Percentiles rank a stretch among this genome's conserved stretches.
phyloP scores from a whole-genome alignment of 2,797 vertebrate genomes.

The Moxostoma hubbsi region DNA sequence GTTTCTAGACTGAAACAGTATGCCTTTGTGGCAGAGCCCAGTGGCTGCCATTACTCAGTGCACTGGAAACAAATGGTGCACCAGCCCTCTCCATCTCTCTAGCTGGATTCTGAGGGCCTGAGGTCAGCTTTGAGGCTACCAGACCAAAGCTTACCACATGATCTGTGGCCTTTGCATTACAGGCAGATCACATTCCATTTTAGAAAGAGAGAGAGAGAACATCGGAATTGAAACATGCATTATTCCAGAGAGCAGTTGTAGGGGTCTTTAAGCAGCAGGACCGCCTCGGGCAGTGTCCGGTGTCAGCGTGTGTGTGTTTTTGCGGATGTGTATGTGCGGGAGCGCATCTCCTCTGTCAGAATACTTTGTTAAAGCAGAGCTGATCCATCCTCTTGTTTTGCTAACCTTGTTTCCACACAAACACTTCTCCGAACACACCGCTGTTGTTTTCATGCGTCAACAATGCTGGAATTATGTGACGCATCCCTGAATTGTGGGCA shows the following conservation, averaged over 20 bases:
- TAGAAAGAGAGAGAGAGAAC: slow-evolving; percentile 19
- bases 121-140: slow-evolving; percentile 34
- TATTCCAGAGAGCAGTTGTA: slow-evolving; percentile 87
- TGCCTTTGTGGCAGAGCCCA: slow-evolving; percentile 23
- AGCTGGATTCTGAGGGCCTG: slow-evolving; percentile 1
- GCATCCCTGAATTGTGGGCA: slow-evolving; percentile 11
- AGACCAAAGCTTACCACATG: slow-evolving; percentile 36
- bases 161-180: slow-evolving; percentile 45
- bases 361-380: slow-evolving; percentile 76
- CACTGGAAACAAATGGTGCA: slow-evolving; percentile 42
- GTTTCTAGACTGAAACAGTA: background rate
- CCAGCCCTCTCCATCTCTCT: slow-evolving; percentile 33
- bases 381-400: slow-evolving; percentile 58
- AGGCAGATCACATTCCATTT: slow-evolving; percentile 31
- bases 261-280: slow-evolving; percentile 76
- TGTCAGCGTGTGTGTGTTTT: slow-evolving; percentile 65
- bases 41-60: slow-evolving; percentile 42
- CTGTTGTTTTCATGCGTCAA: slow-evolving; percentile 62
- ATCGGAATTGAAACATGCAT: slow-evolving; percentile 55
- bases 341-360: slow-evolving; percentile 75
- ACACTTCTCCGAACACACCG: slow-evolving; percentile 47
- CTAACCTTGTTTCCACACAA: slow-evolving; percentile 55
- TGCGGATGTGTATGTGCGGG: slow-evolving; percentile 37
- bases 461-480: slow-evolving; percentile 24
- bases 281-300: slow-evolving; percentile 83